Evolutionary conservation across 2,888 invertebrate species (phyloP).

Genomic region (Leptothorax acervorum): DNA sequence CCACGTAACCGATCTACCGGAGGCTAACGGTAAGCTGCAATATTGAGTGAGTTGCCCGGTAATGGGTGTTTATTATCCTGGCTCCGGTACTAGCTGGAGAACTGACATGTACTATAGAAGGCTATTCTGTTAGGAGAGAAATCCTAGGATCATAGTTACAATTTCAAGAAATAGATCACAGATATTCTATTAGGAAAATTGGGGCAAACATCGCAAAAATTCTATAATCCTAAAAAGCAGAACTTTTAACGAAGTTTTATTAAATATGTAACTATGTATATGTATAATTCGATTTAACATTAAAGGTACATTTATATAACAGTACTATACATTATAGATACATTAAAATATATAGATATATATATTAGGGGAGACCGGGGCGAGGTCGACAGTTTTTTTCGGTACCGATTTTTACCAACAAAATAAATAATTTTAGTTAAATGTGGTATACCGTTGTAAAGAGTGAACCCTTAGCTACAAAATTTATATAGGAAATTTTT

Average conservation of each 20-base stretch:
- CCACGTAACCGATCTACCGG: conserved; percentile 39
- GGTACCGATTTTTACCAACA: too few species aligned
- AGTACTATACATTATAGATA: not conserved
- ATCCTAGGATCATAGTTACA: not conserved
- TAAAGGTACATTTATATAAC: not conserved
- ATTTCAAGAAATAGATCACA: not conserved
- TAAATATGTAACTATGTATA: not conserved
- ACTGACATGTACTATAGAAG: conserved; percentile 12
- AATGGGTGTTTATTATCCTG: conserved; percentile 76
- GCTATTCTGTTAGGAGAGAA: not conserved
- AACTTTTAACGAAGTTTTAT: not conserved
- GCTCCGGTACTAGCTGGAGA: conserved; percentile 22
- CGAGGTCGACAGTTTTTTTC: too few species aligned
- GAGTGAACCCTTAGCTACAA: too few species aligned
- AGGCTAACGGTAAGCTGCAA: conserved; percentile 74
- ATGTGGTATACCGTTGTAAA: too few species aligned
- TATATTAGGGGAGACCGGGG: too few species aligned
- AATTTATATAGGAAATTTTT: too few species aligned
- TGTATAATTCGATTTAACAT: not conserved
- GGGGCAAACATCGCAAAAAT: not conserved
- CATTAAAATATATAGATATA: not conserved
- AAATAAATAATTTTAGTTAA: too few species aligned
- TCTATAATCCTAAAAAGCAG: not conserved
- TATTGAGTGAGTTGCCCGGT: conserved; percentile 78
- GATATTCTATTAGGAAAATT: not conserved